phyloP scores from a whole-genome alignment of 2,888 invertebrate genomes.

The Beris chalybata region DNA sequence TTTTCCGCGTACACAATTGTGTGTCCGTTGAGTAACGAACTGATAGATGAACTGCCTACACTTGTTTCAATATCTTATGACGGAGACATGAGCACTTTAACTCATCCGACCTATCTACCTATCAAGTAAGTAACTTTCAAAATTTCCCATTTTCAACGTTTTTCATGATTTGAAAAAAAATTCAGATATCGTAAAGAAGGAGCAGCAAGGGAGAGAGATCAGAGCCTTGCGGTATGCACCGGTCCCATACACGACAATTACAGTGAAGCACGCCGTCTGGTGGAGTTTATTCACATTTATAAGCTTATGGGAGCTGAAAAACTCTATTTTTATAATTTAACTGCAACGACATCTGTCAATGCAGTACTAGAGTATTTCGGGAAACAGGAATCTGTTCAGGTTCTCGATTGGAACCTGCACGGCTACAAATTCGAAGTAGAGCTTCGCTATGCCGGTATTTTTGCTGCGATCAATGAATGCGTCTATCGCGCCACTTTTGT shows the following conservation, averaged over 20 bases:
- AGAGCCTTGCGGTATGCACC: conserved; percentile 52
- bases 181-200: no score
- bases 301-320: no score
- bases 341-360: conserved; percentile 50
- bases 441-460: conserved; percentile 69
- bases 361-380: conserved; percentile 53
- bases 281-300: conserved; percentile 59
- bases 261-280: conserved; percentile 54
- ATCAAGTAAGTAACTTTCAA: conserved; percentile 47
- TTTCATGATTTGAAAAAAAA: no score
- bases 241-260: conserved; percentile 57
- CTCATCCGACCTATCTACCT: conserved; percentile 50
- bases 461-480: conserved; percentile 90
- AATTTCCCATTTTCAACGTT: conserved; percentile 51
- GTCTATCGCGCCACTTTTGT: conserved; percentile 82
- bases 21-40: conserved; percentile 17
- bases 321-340: no score
- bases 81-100: conserved; percentile 49
- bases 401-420: conserved; percentile 56
- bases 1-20: no score
- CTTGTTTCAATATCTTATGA: conserved; percentile 49
- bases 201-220: conserved; percentile 46
- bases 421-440: conserved; percentile 49
- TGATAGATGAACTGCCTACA: conserved; percentile 24
- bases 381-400: conserved; percentile 47